Evolutionary conservation across 2,888 invertebrate species (phyloP).

Genomic region (Ditylenchus weischeri): DNA sequence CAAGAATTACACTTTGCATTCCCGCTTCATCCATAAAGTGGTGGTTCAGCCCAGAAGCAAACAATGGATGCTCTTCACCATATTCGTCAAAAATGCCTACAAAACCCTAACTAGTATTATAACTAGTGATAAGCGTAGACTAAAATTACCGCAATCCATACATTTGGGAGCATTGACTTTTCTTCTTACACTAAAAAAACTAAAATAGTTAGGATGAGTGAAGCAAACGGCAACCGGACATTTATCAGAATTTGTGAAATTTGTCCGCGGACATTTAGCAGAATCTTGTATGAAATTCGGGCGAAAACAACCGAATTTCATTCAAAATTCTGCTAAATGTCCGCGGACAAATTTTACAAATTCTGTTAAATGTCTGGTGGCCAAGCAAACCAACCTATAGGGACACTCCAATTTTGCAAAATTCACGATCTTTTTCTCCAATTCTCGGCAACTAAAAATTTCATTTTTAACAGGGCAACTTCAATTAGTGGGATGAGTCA

Average conservation of each 20-base stretch:
- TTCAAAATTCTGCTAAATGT: too few species aligned
- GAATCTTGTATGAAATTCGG: too few species aligned
- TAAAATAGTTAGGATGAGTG: neutral
- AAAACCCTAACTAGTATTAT: neutral
- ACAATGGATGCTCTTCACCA: conserved; percentile 19
- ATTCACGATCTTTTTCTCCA: conserved; percentile 23
- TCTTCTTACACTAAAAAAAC: conserved; percentile 17
- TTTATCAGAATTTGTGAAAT: too few species aligned
- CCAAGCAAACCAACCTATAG: conserved; percentile 22
- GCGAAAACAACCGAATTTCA: too few species aligned
- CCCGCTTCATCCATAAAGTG: conserved; percentile 17
- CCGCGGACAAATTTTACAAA: too few species aligned
- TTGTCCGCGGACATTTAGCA: too few species aligned
- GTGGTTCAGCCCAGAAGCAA: neutral
- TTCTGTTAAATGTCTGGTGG: too few species aligned
- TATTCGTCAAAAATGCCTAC: conserved; percentile 22
- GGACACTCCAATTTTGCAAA: conserved; percentile 23
- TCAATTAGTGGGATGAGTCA: too few species aligned
- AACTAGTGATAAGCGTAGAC: too few species aligned
- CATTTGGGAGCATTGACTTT: conserved; percentile 41
- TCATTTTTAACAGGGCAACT: too few species aligned
- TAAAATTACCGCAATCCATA: conserved; percentile 25
- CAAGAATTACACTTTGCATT: neutral
- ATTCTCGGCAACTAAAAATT: conserved; percentile 14
- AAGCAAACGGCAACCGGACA: too few species aligned